These are phyloP conservation scores for Calypte anna DNA, from an alignment of 2,113 vertebrate species.

Conservation along the genomic window DNA sequence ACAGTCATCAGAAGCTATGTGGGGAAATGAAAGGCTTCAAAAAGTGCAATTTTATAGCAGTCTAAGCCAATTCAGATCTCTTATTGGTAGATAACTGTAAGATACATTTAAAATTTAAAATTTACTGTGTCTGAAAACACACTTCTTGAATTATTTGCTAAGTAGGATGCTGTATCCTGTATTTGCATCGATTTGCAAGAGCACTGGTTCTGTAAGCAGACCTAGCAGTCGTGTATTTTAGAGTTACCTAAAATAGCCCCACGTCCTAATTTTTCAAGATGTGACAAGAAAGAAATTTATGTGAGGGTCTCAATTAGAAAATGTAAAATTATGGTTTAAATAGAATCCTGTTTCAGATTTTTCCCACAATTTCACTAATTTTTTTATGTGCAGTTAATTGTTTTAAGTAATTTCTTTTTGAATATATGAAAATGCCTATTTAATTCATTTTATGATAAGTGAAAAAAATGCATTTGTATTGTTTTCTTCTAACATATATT, in stretches of 20 bases:
- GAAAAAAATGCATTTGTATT: not conserved
- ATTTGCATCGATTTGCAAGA: not conserved
- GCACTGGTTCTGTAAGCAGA: not conserved
- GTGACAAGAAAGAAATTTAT: not conserved
- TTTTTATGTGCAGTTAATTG: not conserved
- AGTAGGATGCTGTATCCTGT: not conserved
- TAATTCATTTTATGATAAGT: not conserved
- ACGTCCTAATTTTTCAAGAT: not conserved
- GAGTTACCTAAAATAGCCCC: conserved; percentile 1
- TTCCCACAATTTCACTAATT: not conserved
- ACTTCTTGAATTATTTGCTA: not conserved
- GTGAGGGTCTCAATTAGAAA: not conserved
- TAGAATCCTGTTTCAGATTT: not conserved
- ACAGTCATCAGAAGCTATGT: not conserved
- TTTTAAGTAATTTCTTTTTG: not conserved
- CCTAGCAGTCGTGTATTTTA: not conserved
- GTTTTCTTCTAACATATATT: not conserved
- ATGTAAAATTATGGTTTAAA: not conserved
- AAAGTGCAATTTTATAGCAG: not conserved
- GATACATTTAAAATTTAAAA: not conserved
- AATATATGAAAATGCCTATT: not conserved
- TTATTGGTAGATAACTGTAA: not conserved
- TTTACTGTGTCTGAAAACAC: not conserved
- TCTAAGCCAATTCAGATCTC: not conserved
- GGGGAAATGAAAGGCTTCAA: not conserved